Percentiles rank a stretch among this genome's conserved stretches.
phyloP scores from a whole-genome alignment of 2,888 invertebrate species.

The Odontocerum albicorne region DNA sequence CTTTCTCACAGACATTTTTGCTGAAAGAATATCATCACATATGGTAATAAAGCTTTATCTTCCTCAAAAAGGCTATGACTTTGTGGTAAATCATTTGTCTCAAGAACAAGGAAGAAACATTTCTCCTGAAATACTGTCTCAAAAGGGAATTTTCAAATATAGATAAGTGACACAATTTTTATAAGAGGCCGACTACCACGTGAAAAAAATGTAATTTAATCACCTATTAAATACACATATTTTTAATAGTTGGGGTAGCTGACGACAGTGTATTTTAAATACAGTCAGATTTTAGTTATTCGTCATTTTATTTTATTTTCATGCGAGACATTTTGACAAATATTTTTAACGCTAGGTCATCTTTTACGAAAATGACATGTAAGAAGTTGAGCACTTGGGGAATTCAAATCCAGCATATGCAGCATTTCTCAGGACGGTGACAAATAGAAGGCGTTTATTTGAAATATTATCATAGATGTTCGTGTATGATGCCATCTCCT shows the following conservation, averaged over 20 bases:
- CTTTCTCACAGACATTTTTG: slow-evolving; percentile 16
- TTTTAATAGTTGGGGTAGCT: no score
- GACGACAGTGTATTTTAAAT: no score
- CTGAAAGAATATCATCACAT: not conserved
- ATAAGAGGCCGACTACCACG: no score
- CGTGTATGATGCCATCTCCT: slow-evolving; percentile 26
- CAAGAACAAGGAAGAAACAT: not conserved
- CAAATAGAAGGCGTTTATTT: slow-evolving; percentile 32
- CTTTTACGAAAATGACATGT: no score
- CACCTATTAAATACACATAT: no score
- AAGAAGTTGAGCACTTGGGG: no score
- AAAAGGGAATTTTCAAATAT: not conserved
- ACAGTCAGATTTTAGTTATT: no score
- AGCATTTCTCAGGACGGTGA: slow-evolving; percentile 27
- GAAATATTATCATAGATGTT: slow-evolving; percentile 33
- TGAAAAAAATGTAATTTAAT: no score
- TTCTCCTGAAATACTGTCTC: not conserved
- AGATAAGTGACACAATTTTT: slow-evolving; percentile 21
- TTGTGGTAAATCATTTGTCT: not conserved
- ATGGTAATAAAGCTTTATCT: not conserved
- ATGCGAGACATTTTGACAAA: no score
- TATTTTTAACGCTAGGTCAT: no score
- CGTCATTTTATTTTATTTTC: no score
- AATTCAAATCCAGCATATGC: slow-evolving; percentile 25
- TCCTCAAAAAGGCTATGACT: not conserved